These are phyloP conservation scores for Porites rus DNA, from an alignment of 92 coral and sea anemone species.

Conservation along the genomic window DNA sequence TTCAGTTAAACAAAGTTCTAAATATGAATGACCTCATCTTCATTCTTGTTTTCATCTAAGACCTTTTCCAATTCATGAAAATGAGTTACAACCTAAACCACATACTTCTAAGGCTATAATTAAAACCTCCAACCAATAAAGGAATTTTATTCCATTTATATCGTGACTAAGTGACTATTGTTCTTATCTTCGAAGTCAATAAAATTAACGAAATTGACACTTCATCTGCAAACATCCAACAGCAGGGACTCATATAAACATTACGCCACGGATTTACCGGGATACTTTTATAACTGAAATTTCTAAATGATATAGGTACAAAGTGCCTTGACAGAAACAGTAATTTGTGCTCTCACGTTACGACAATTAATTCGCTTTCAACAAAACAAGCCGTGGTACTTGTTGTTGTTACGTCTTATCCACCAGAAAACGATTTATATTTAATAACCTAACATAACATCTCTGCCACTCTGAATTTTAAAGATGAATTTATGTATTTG, in stretches of 20 bases:
- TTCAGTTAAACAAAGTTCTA: neutral
- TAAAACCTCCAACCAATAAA: neutral
- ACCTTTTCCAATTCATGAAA: neutral
- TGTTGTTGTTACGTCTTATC: constrained; percentile 1
- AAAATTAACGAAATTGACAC: constrained; percentile 21
- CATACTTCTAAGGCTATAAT: neutral
- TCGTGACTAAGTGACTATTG: constrained; percentile 10
- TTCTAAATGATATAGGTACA: neutral
- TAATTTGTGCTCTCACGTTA: neutral
- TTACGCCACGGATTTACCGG: neutral
- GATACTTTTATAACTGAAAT: constrained; percentile 1
- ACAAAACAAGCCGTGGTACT: constrained; percentile 20
- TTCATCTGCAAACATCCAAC: constrained; percentile 10
- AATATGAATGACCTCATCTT: neutral
- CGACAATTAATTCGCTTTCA: neutral
- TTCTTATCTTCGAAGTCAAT: neutral
- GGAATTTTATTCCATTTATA: constrained; percentile 19
- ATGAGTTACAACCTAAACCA: neutral
- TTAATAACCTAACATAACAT: constrained; percentile 29
- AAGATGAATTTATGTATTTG: neutral
- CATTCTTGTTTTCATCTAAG: neutral
- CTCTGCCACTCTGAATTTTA: constrained; percentile 15
- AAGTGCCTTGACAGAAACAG: constrained; percentile 21
- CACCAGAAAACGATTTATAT: constrained; percentile 47
- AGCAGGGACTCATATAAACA: constrained; percentile 36